A percentile compares a stretch with the other conserved stretches of the same genome.
These are phyloP conservation scores for Hyla sarda DNA, from an alignment of 2,113 vertebrate genomes.

Conservation along the genomic window DNA sequence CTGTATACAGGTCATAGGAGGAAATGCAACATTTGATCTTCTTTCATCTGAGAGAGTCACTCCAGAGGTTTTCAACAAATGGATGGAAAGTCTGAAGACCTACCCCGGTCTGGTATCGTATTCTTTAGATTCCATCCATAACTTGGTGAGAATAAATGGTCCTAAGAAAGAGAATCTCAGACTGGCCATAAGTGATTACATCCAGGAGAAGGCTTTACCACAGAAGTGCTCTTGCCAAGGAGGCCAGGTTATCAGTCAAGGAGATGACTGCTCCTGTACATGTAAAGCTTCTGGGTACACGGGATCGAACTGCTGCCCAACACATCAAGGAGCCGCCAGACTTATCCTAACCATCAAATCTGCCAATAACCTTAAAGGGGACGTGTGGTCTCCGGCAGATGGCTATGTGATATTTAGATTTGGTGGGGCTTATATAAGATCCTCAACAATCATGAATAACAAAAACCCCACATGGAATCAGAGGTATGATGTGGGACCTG, in stretches of 20 bases:
- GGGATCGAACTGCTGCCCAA: constrained; percentile 78
- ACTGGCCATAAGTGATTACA: constrained; percentile 71
- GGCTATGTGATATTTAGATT: constrained; percentile 78
- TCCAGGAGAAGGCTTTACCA: constrained; percentile 62
- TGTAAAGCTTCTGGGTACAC: constrained; percentile 69
- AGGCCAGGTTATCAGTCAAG: constrained; percentile 52
- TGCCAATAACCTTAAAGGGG: constrained; percentile 74
- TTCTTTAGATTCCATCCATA: constrained; percentile 77
- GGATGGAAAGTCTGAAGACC: constrained; percentile 69
- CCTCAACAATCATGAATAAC: constrained; percentile 68
- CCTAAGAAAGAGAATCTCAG: constrained; percentile 67
- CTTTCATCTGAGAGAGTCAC: no score
- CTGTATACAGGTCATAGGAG: constrained; percentile 59
- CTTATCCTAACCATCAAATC: constrained; percentile 68
- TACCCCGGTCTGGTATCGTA: constrained; percentile 77
- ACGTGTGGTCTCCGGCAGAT: constrained; percentile 69
- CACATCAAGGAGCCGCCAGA: constrained; percentile 71
- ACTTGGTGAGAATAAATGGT: constrained; percentile 63
- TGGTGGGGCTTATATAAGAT: constrained; percentile 18
- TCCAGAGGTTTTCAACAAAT: constrained; percentile 73
- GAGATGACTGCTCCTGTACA: constrained; percentile 77
- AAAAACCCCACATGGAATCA: constrained; percentile 75
- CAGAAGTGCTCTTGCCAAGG: constrained; percentile 66
- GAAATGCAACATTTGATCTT: constrained; percentile 44
- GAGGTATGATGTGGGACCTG: constrained; percentile 66